Evolutionary conservation across 2,113 vertebrate genomes (phyloP).

Genomic region (Zosterops pallidus): DNA sequence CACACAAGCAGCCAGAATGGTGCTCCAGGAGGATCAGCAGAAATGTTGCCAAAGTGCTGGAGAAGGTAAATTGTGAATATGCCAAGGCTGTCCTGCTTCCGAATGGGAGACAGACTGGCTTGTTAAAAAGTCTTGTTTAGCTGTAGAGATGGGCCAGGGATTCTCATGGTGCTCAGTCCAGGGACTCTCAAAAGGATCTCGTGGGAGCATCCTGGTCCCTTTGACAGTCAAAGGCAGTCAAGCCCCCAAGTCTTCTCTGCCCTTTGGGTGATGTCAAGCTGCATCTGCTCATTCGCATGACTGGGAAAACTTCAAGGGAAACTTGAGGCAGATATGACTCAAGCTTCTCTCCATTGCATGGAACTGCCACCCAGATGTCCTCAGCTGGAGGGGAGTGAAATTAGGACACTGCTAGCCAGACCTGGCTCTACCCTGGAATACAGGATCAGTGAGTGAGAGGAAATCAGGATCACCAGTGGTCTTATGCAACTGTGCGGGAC

Average conservation of each 20-base stretch:
- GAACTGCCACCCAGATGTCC: background rate
- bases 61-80: background rate
- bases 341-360: background rate
- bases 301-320: background rate
- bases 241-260: background rate
- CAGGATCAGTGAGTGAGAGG: rapidly evolving
- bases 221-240: background rate
- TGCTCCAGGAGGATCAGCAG: background rate
- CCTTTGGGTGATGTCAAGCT: background rate
- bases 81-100: background rate
- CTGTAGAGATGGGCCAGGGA: background rate
- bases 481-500: rapidly evolving
- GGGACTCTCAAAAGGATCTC: background rate
- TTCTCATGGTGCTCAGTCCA: background rate
- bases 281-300: background rate
- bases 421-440: background rate
- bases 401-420: background rate
- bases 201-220: background rate
- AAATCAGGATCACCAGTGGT: background rate
- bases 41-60: background rate
- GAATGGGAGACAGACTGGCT: background rate
- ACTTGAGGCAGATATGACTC: background rate
- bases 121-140: background rate
- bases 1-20: background rate
- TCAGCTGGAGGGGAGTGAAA: background rate